These are phyloP conservation scores for Acipenser ruthenus DNA, from an alignment of 2,797 vertebrate genomes.

Conservation along the genomic window DNA sequence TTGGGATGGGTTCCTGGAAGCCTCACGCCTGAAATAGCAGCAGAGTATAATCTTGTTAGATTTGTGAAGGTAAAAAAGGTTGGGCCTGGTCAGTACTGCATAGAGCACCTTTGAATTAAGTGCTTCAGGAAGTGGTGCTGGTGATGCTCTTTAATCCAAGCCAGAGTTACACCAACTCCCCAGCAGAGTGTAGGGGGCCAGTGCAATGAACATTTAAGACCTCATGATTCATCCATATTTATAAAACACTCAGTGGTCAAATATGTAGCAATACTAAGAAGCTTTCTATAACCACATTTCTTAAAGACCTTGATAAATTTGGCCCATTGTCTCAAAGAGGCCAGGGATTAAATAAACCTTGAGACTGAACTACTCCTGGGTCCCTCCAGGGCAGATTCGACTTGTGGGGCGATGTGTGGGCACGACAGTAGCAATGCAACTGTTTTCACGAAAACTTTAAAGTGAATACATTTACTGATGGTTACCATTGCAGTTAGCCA, in stretches of 20 bases:
- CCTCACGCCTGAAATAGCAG: constrained; percentile 34
- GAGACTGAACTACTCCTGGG: no score
- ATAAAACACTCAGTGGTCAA: background rate
- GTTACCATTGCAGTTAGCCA: constrained; percentile 37
- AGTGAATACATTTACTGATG: background rate
- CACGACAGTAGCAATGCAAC: background rate
- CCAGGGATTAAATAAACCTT: no score
- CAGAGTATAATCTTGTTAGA: constrained; percentile 27
- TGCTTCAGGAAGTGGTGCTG: no score
- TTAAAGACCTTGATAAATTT: no score
- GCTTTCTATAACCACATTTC: no score
- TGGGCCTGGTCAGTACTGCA: no score
- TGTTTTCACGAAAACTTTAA: background rate
- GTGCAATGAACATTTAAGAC: background rate
- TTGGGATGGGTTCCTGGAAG: constrained; percentile 42
- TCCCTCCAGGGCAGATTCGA: no score
- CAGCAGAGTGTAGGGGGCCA: no score
- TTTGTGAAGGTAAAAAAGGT: constrained; percentile 36
- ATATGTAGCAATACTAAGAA: no score
- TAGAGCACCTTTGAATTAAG: background rate
- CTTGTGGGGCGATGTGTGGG: no score
- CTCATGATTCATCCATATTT: background rate
- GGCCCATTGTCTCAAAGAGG: no score
- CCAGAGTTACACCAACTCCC: background rate
- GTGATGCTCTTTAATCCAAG: no score